phyloP scores from a whole-genome alignment of 2,113 vertebrate genomes.

The human region DNA sequence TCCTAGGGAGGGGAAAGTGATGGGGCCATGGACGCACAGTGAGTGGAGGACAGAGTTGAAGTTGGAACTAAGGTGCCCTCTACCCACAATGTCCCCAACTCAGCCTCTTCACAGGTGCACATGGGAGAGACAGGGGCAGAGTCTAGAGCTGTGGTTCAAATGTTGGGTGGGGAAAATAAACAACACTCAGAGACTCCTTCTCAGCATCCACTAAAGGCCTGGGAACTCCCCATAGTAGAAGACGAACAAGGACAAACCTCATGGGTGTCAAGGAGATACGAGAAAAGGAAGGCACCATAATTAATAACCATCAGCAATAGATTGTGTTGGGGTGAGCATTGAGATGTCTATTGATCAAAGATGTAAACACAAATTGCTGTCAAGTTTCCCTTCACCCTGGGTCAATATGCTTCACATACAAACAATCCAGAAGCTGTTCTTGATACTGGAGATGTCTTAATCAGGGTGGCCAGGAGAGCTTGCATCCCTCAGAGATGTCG shows the following conservation, averaged over 20 bases:
- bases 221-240: neutral
- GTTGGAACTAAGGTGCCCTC: neutral
- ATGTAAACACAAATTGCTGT: neutral
- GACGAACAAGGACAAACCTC: neutral
- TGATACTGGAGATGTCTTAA: neutral
- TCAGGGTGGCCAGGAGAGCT: neutral
- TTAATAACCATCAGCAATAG: neutral
- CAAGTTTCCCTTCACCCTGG: neutral
- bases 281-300: neutral
- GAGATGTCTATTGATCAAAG: constrained; percentile 32
- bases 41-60: neutral
- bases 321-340: neutral
- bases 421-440: neutral
- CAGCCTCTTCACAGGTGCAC: neutral
- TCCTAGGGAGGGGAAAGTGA: neutral
- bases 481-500: rapidly evolving
- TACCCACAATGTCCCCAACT: rapidly evolving
- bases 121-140: neutral
- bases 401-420: neutral
- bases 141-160: neutral
- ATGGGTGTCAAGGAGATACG: neutral
- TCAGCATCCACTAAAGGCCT: no score
- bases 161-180: neutral
- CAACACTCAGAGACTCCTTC: no score
- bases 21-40: neutral